Conservation (phyloP, 2,888 invertebrate genomes). For the Andricus curvator region DNA sequence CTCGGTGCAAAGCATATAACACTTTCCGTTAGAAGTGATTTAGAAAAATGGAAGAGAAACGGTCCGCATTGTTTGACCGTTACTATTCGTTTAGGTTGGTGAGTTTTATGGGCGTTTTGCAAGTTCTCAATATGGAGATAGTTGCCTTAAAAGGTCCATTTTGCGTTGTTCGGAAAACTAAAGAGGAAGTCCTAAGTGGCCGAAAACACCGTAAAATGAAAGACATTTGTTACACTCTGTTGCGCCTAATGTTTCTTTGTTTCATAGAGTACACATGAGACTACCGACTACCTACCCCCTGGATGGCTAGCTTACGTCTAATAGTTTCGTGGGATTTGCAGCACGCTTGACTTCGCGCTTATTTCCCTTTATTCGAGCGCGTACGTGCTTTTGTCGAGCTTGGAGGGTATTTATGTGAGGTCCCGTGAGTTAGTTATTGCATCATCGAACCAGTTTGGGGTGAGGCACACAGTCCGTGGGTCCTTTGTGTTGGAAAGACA, state of each 20-base stretch:
- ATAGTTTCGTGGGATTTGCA: conserved; percentile 18
- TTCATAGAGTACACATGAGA: not conserved
- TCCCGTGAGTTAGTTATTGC: conserved; percentile 26
- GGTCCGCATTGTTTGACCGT: not conserved
- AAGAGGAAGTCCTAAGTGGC: not conserved
- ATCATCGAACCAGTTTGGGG: conserved; percentile 38
- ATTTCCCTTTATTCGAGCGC: conserved; percentile 11
- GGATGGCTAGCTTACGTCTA: not conserved
- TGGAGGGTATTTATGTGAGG: conserved; percentile 12
- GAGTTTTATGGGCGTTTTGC: conserved; percentile 3
- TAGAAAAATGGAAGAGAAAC: not conserved
- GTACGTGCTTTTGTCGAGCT: conserved; percentile 8
- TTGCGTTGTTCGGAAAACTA: not conserved
- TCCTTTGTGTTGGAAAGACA: conserved; percentile 15
- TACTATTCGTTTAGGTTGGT: not conserved
- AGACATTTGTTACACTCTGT: not conserved
- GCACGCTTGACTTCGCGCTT: conserved; percentile 24
- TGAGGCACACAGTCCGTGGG: not conserved
- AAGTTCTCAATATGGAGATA: conserved; percentile 9
- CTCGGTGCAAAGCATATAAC: not conserved
- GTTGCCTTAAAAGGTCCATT: not conserved
- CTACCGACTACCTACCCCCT: not conserved
- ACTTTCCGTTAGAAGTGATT: not conserved
- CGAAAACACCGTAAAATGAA: not conserved
- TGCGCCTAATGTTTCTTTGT: conserved; percentile 5